Evolutionary conservation across 2,888 invertebrate species (phyloP).

Genomic region (Drosophila pegasa): DNA sequence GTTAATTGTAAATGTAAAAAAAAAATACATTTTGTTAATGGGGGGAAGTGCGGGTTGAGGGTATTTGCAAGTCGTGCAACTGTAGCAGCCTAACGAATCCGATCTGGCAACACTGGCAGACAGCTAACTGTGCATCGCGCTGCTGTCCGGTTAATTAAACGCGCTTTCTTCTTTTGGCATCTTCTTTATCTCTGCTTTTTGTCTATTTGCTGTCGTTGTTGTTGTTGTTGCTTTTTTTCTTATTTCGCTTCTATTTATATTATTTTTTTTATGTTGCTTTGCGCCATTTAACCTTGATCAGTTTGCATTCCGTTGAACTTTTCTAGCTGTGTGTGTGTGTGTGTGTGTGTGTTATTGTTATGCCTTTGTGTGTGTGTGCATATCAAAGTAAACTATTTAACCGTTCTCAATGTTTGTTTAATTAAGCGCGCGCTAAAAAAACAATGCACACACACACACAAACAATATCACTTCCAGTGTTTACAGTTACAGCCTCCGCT

Average conservation of each 20-base stretch:
- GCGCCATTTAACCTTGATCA: constrained; percentile 69
- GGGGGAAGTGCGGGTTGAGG: neutral
- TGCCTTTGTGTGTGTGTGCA: constrained; percentile 25
- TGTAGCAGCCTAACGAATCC: neutral
- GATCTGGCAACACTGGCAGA: constrained; percentile 30
- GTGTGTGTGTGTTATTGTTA: constrained; percentile 12
- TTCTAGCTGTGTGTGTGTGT: constrained; percentile 45
- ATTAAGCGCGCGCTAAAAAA: constrained; percentile 44
- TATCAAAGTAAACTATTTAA: constrained; percentile 56
- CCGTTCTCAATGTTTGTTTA: constrained; percentile 50
- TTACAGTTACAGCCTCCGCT: constrained; percentile 25
- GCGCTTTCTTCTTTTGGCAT: constrained; percentile 62
- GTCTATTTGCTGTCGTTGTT: constrained; percentile 35
- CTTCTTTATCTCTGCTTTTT: constrained; percentile 41
- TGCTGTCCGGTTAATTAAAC: constrained; percentile 58
- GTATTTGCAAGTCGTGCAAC: neutral
- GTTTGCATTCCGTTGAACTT: constrained; percentile 71
- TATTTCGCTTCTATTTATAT: constrained; percentile 32
- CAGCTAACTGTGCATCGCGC: constrained; percentile 37
- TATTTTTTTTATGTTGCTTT: constrained; percentile 34
- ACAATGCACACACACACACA: constrained; percentile 9
- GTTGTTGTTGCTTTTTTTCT: constrained; percentile 34
- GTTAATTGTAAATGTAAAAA: constrained; percentile 29
- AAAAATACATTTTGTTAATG: constrained; percentile 30
- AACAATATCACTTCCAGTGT: constrained; percentile 26